These are phyloP conservation scores for Xestoiulus laeticollis DNA, from an alignment of 2,888 invertebrate genomes.

Conservation along the genomic window DNA sequence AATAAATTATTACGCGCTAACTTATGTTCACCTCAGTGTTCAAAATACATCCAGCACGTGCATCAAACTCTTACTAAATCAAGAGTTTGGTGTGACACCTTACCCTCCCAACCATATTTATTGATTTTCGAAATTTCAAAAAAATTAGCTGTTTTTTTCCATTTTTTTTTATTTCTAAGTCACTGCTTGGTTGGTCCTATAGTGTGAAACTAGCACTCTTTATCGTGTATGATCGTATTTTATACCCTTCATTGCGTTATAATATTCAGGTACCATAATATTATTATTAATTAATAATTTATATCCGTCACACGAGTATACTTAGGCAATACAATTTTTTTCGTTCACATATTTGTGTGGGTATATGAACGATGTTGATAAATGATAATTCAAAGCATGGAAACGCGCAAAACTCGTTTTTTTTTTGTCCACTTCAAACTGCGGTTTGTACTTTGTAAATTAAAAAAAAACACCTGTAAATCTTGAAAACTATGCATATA, in stretches of 20 bases:
- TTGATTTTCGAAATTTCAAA: not conserved
- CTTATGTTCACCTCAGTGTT: conserved; percentile 17
- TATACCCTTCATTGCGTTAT: conserved; percentile 18
- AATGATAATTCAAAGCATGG: not conserved
- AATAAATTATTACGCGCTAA: not conserved
- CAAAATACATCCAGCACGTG: conserved; percentile 5
- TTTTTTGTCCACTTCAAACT: not conserved
- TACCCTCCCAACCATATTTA: not conserved
- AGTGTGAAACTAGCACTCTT: not conserved
- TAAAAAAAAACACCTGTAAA: conserved; percentile 13
- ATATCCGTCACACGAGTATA: conserved; percentile 26
- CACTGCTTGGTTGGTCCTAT: conserved; percentile 26
- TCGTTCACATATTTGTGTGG: not conserved
- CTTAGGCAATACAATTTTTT: conserved; percentile 2
- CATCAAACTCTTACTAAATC: not conserved
- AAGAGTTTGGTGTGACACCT: not conserved
- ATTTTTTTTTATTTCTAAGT: not conserved
- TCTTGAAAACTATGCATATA: conserved; percentile 26
- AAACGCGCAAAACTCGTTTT: not conserved
- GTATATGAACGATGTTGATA: not conserved
- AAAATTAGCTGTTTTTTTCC: not conserved
- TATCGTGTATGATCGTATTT: not conserved
- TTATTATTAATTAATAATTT: conserved; percentile 26
- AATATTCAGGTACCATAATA: conserved; percentile 26
- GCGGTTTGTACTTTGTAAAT: conserved; percentile 22